These are phyloP conservation scores for Micropoecilia bifurca DNA, from an alignment of 2,797 vertebrate species.

Conservation along the genomic window DNA sequence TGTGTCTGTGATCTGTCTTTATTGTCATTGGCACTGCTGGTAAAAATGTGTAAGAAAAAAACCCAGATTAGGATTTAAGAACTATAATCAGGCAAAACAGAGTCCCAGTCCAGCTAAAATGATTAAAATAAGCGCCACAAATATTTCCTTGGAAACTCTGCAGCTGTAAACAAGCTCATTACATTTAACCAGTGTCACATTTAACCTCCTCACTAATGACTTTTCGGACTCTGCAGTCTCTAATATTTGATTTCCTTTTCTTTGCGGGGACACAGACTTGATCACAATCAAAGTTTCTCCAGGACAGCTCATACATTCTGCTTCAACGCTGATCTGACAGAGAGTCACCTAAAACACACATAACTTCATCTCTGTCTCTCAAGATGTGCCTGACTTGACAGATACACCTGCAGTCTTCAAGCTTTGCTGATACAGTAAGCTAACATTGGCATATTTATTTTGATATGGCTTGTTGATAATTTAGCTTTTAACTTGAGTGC, in stretches of 20 bases:
- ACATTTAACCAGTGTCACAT: background rate
- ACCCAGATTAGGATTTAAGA: background rate
- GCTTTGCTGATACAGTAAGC: background rate
- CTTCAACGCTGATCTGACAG: background rate
- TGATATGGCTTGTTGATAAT: background rate
- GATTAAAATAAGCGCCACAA: background rate
- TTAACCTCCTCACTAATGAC: background rate
- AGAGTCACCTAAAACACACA: background rate
- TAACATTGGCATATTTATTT: background rate
- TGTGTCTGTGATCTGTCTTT: slow-evolving; percentile 22
- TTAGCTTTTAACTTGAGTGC: background rate
- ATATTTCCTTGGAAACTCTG: background rate
- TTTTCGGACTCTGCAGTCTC: background rate
- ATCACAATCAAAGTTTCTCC: background rate
- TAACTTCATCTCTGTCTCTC: background rate
- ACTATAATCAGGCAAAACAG: background rate
- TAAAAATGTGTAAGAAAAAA: background rate
- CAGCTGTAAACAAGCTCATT: background rate
- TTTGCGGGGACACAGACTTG: background rate
- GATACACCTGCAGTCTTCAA: background rate
- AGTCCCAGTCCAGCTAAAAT: background rate
- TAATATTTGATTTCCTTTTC: background rate
- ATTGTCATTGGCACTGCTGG: background rate
- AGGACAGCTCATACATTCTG: background rate
- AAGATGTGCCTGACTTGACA: background rate